These are phyloP conservation scores for Diloba caeruleocephala DNA, from an alignment of 2,888 invertebrate species.

Conservation along the genomic window DNA sequence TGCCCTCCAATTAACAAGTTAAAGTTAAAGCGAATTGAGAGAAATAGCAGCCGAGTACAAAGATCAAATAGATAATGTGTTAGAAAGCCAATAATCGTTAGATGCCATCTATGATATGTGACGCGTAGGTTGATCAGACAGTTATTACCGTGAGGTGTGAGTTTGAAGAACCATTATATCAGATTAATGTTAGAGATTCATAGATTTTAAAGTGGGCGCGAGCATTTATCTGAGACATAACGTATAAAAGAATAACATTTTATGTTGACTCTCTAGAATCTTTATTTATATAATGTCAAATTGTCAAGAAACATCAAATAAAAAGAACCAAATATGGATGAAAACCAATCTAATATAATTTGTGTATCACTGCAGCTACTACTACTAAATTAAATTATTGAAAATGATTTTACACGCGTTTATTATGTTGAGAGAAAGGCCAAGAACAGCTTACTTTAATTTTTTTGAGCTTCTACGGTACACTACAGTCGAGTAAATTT, in stretches of 20 bases:
- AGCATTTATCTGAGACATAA: slow-evolving; percentile 40
- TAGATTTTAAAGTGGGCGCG: slow-evolving; percentile 42
- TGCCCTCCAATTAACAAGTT: slow-evolving; percentile 77
- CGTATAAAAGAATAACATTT: slow-evolving; percentile 36
- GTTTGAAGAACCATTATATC: slow-evolving; percentile 33
- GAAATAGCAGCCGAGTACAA: slow-evolving; percentile 66
- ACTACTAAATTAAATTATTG: too few species aligned
- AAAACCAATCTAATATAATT: slow-evolving; percentile 26
- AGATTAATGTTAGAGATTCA: slow-evolving; percentile 45
- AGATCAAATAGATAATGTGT: slow-evolving; percentile 60
- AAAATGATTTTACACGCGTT: too few species aligned
- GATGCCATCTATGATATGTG: slow-evolving; percentile 58
- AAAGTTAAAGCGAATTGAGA: slow-evolving; percentile 71
- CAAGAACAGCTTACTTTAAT: too few species aligned
- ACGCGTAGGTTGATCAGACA: slow-evolving; percentile 50
- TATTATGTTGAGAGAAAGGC: too few species aligned
- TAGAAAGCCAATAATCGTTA: slow-evolving; percentile 68
- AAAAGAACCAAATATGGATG: slow-evolving; percentile 24
- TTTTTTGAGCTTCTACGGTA: too few species aligned
- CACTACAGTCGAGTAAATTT: too few species aligned
- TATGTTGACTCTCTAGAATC: slow-evolving; percentile 16
- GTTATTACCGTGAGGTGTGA: slow-evolving; percentile 35
- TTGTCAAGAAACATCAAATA: slow-evolving; percentile 27
- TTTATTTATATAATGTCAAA: slow-evolving; percentile 33
- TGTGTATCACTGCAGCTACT: background rate